These are phyloP conservation scores for Plusia festucae DNA, from an alignment of 2,888 invertebrate genomes.

Conservation along the genomic window DNA sequence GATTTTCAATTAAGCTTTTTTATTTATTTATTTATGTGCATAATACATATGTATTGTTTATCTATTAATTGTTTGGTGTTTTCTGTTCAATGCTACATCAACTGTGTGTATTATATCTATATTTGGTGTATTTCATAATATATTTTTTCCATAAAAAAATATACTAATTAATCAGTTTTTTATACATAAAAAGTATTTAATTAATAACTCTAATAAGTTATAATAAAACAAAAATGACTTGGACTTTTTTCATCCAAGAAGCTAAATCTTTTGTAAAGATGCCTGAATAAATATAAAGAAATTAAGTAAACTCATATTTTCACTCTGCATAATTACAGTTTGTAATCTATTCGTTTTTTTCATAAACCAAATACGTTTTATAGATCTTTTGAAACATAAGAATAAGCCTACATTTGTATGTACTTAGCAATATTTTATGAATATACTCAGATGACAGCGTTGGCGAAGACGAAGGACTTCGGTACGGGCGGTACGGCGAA, in stretches of 20 bases:
- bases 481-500: conserved; percentile 91
- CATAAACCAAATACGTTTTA: too few relatives aligned
- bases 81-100: background rate
- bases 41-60: background rate
- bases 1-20: conserved; percentile 25
- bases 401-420: too few relatives aligned
- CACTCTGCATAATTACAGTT: conserved; percentile 15
- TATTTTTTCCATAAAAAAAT: background rate
- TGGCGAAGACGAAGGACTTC: conserved; percentile 79
- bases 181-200: too few relatives aligned
- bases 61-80: background rate
- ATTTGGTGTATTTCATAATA: background rate
- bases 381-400: too few relatives aligned
- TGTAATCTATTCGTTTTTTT: too few relatives aligned
- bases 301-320: too few relatives aligned
- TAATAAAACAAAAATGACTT: too few relatives aligned
- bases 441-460: conserved; percentile 63
- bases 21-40: background rate
- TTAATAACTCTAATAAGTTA: too few relatives aligned
- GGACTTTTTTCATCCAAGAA: too few relatives aligned
- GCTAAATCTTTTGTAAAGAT: too few relatives aligned
- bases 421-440: conserved; percentile 34
- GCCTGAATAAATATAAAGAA: too few relatives aligned
- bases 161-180: background rate
- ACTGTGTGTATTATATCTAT: background rate